Conservation (phyloP, 2,888 invertebrate genomes). For the Luffia ferchaultella region DNA sequence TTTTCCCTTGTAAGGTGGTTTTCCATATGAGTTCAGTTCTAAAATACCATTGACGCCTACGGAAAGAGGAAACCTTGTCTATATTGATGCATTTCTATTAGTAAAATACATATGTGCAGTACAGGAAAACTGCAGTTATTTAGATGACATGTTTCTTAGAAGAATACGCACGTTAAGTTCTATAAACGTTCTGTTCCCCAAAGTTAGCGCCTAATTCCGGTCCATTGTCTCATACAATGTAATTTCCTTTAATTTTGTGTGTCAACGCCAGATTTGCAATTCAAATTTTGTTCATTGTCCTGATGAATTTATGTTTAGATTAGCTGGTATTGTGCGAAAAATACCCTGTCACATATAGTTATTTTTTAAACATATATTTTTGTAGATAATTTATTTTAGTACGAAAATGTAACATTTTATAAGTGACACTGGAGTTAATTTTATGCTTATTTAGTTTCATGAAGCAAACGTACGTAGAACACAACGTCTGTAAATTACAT, state of each 20-base stretch:
- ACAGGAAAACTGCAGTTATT: not conserved
- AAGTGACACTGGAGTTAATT: too few relatives aligned
- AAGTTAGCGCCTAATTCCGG: not conserved
- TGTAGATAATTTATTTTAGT: too few relatives aligned
- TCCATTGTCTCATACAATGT: slow-evolving; percentile 18
- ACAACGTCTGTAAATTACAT: too few relatives aligned
- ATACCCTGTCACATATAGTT: not conserved
- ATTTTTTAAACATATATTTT: too few relatives aligned
- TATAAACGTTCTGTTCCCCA: not conserved
- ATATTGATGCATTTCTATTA: not conserved
- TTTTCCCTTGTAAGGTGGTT: too few relatives aligned
- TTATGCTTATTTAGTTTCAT: too few relatives aligned
- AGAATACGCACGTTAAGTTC: not conserved
- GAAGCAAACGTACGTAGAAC: too few relatives aligned
- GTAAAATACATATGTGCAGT: not conserved
- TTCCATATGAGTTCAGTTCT: too few relatives aligned
- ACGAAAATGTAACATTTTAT: too few relatives aligned
- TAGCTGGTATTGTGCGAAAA: slow-evolving; percentile 10
- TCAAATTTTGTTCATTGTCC: slow-evolving; percentile 29
- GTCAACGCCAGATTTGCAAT: slow-evolving; percentile 45
- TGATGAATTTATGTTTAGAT: slow-evolving; percentile 14
- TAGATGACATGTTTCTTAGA: not conserved
- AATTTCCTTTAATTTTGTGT: slow-evolving; percentile 42
- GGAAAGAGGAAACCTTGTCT: not conserved
- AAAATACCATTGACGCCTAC: not conserved